Base-by-base conservation (phyloP, 92 coral and sea anemone species). In the Palythoa grandis region DNA sequence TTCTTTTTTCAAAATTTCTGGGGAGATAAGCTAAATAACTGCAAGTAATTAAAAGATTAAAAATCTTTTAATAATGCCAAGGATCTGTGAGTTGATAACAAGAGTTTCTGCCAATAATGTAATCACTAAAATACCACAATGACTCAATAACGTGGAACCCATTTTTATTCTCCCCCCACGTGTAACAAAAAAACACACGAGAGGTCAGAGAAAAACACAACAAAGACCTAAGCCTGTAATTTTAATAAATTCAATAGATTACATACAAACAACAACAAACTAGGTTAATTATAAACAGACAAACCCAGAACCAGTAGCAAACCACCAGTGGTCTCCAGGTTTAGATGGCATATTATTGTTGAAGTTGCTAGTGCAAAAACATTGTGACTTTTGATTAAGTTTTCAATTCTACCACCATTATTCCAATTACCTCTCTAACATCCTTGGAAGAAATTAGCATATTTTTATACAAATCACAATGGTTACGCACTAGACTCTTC, bases 181-280 rank as follows among this genome's bases (percentile, higher is more conserved):
- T 52, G 74, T 43, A 8, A 80, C 9, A 80, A 80, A 80, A 67
- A 63, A 80, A 70, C 74, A 80, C 85, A 80, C 85, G 13, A 76
- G 85, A 80, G 85, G 74, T 80, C 85, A 80, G 85, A 66, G 54
- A 80, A 80, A 80, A 24, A 80, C 85, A 65, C 85, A 80, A 63
- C 61, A 80, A 38, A 6, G 40, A 6, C 85, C 85, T 23, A 80
- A 80, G 40, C 74, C 85, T 66, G 73, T 39, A 61, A 66, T 66
- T 80, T 80, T 80, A 65, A 79, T 65, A 24, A 79, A 65, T 47
- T 79, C 29, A 79, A 47, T 47, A 63, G 4, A 40, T 23, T 63
- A 79, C 40, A 79, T 43, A 79, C 73, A 79, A 79, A 2, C 52
- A 38, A 63, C 35, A 16, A 23, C 23, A 58, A 20, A 19, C n/a